Base-by-base conservation (phyloP, 1,140 invertebrate genomes). In the Mya arenaria region DNA sequence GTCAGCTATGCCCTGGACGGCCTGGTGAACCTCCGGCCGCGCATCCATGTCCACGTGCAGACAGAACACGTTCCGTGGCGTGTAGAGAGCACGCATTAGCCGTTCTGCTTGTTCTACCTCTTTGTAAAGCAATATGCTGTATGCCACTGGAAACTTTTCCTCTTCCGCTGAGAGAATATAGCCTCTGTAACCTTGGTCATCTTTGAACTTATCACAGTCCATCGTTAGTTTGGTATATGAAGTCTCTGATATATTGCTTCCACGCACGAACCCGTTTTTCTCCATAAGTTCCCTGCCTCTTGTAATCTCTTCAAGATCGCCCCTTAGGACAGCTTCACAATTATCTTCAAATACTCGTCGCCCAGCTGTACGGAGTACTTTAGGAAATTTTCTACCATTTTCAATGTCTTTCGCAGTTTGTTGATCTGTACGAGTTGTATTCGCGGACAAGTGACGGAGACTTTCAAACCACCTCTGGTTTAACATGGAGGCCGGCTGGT, bases 31-130 rank as follows among this genome's bases (percentile, higher is more conserved):
- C 19, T 60, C 74, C 25, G 36, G 28, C n/a, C 75, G n/a, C 19
- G 84, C 60, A 63, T 88, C 85, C 15, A 32, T 56, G 63, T 93
- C 92, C 0, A 92, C 87, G 73, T 93, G 92, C 32, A 93, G 84
- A 85, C 91, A 92, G 77, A 91, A 92, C 58, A 74, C 80, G 80
- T 93, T 93, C 30, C 88, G 86, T 10, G 90, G 91, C 10, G 87
- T 78, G 73, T 92, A 92, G 32, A 92, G 89, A 13, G 86, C 85
- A 4, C 88, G 66, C 25, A 92, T 68, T 28, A 92, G 56, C 19
- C 89, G 74, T 66, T 92, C 91, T 3, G 88, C 78, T 72, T 92
- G 92, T 69, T 89, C 89, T 13, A 88, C 85, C 19, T 89, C 86
- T 72, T 86, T 85, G 81, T 89, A 91, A 75, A 91, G 83, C 30